Evolutionary conservation across 2,113 vertebrate species (phyloP), one percentile per base, ranked within the genome.

Genomic region (Aplodontia rufa): DNA sequence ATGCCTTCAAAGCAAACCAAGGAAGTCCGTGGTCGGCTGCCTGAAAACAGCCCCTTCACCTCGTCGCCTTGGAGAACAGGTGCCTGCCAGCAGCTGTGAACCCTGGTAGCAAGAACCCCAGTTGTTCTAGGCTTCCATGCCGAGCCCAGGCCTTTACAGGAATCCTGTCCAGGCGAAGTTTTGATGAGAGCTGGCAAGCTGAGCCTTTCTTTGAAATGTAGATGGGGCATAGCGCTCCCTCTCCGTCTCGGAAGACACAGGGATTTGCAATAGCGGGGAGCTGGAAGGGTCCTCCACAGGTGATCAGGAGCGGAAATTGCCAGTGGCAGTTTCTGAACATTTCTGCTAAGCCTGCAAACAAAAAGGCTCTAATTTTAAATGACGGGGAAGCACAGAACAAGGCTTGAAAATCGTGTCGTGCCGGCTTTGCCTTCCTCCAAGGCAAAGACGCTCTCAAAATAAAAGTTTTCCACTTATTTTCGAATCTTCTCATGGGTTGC

Each of bases 31-130:
- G 94, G 92, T 96, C 49, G 82, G 88, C 68, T 4, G 0, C 92
- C 97, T 97, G 95, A 97, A 95, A 97, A 93, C 95, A 97, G 96
- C 68, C 60, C 49, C 16, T 45, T 62, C n/a, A 64, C 89, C 94
- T 97, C 66, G 40, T 53, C 58, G 35, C 35, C 14, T 32, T 81
- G 35, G 90, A 97, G 93, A 94, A 64, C 53, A 83, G 92, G 71
- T 22, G 30, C 93, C 83, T 76, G 60, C 82, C 93, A 80, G 79
- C 96, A 96, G 80, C 85, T 90, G 81, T 45, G 82, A 96, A 62
- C 17, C 88, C 37, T 49, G 14, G 91, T 62, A 86, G 78, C 14
- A 24, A 0, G 2, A 66, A 94, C 35, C 58, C 1, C 7, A 45
- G 45, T 40, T 49, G 22, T 35, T 88, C 62, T 28, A 85, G 79